phyloP scores from a whole-genome alignment of 2,113 vertebrate genomes.

The Mirza zaza region DNA sequence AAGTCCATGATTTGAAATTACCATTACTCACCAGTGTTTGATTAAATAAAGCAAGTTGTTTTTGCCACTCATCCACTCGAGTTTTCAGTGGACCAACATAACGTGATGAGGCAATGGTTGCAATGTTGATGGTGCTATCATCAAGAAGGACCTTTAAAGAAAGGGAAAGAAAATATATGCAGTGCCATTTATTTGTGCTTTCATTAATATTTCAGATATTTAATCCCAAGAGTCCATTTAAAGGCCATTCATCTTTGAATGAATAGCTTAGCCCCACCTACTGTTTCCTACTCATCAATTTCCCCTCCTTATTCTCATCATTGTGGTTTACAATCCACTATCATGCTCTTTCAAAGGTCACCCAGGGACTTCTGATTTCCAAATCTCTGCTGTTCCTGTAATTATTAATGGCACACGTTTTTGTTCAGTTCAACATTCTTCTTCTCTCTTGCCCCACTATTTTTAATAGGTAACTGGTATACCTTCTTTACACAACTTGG shows the following conservation, averaged over 20 bases:
- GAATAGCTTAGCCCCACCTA: not conserved
- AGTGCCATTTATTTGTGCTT: not conserved
- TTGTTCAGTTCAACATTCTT: not conserved
- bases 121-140: constrained; percentile 88
- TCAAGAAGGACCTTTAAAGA: constrained; percentile 86
- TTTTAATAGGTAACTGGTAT: not conserved
- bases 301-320: not conserved
- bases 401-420: not conserved
- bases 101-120: constrained; percentile 87
- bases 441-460: not conserved
- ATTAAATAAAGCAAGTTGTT: constrained; percentile 87
- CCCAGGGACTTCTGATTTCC: not conserved
- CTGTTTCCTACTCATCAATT: not conserved
- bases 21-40: constrained; percentile 87
- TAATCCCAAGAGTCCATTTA: not conserved
- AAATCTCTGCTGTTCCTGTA: not conserved
- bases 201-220: not conserved
- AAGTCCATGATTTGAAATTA: not conserved
- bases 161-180: not conserved
- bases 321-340: not conserved
- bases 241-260: not conserved
- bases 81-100: constrained; percentile 86
- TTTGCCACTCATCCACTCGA: constrained; percentile 86
- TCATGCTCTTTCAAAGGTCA: not conserved
- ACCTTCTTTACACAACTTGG: not conserved